Conservation (phyloP, 2,888 invertebrate genomes). For the Troides oblongomaculatus region DNA sequence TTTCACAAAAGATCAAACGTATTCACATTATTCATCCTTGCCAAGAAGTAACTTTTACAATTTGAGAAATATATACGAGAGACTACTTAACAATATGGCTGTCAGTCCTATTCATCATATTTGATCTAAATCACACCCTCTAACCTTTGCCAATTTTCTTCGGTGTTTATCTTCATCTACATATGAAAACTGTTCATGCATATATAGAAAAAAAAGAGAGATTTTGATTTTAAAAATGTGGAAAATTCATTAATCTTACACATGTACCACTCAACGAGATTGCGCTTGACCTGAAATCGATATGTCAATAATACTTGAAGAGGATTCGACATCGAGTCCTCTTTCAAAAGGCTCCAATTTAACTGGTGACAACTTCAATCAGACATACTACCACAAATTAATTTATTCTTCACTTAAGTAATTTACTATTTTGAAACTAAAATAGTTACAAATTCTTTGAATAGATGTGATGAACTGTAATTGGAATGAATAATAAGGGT, state of each 20-base stretch:
- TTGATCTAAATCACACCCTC: too few relatives aligned
- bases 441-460: neutral
- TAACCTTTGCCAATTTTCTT: too few relatives aligned
- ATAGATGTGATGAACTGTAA: neutral
- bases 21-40: too few relatives aligned
- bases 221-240: neutral
- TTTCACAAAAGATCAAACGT: too few relatives aligned
- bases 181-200: too few relatives aligned
- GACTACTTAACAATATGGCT: too few relatives aligned
- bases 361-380: neutral
- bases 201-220: too few relatives aligned
- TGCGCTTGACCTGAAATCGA: slow-evolving; percentile 10
- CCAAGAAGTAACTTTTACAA: too few relatives aligned
- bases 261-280: neutral
- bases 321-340: slow-evolving; percentile 4
- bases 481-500: neutral
- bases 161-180: too few relatives aligned
- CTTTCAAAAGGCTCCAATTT: slow-evolving; percentile 8
- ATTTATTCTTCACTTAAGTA: neutral
- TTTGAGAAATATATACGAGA: too few relatives aligned
- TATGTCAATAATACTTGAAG: slow-evolving; percentile 13
- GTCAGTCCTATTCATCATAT: too few relatives aligned
- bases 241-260: neutral
- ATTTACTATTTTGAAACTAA: neutral
- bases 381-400: neutral